Base-by-base conservation (phyloP, 1,140 invertebrate species). In the Musca vetustissima region DNA sequence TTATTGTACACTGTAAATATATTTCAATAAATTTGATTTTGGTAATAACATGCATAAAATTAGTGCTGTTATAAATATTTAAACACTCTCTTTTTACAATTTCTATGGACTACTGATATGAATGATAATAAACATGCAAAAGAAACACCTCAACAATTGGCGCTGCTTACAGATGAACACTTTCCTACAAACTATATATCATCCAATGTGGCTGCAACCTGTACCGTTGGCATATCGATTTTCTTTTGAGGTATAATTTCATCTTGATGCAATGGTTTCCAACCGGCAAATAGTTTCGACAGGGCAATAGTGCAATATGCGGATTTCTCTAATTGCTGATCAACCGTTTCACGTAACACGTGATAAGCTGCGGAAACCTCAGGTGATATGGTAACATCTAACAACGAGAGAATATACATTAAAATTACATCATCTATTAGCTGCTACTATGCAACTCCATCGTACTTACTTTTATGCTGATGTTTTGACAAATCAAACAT, bases 401-500 rank as follows among this genome's bases (percentile, higher is more conserved):
- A 74, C 71, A 65, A 28, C 28, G 64, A 65, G 61, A 64, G 48
- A 68, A 28, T n/a, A 8, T 28, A 36, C n/a, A 25, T 4, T 66
- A 32, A 50, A 66, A 22, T 13, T 14, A 49, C 72, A 36, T n/a
- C 13, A 65, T 22, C 47, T 53, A 64, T 43, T 32, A 61, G 64
- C 7, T 66, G 57, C 66, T 36, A 1, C 15, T 22, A 19, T 52
- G 22, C 28, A 48, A 64, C 14, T 52, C 14, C 21, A n/a, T 47
- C 6, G 11, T 59, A 68, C 73, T 71, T 67, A 80, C 78, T 72
- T 71, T 82, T 81, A 21, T 82, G 66, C 64, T 81, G 76, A 71
- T 79, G 78, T 59, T 77, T 81, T 50, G 64, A 73, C 3, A 81
- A 72, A 78, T 93, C 90, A 82, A 97, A 96, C 48, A 97, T 85